Evolutionary conservation across 2,888 invertebrate genomes (phyloP).

Genomic region (Yponomeuta sedellus): DNA sequence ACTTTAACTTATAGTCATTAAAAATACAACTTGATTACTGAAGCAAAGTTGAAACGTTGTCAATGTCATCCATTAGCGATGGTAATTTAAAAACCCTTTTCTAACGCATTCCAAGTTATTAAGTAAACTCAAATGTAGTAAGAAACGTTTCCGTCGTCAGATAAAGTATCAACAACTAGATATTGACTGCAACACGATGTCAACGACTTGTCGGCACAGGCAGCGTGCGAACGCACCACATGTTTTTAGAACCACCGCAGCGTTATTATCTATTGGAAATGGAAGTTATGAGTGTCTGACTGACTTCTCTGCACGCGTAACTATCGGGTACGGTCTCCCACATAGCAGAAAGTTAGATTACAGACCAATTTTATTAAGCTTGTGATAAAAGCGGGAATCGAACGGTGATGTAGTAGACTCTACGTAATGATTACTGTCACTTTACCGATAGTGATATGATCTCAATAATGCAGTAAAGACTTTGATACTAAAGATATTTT

Average conservation of each 20-base stretch:
- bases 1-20: slow-evolving; percentile 4
- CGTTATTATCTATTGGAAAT: slow-evolving; percentile 6
- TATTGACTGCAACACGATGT: slow-evolving; percentile 24
- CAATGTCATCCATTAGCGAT: too few relatives aligned
- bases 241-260: slow-evolving; percentile 26
- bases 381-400: too few relatives aligned
- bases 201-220: slow-evolving; percentile 36
- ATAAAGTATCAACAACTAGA: background rate
- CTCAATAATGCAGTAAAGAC: too few relatives aligned
- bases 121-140: background rate
- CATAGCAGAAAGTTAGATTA: background rate
- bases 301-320: background rate
- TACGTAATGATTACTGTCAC: too few relatives aligned
- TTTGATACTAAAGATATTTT: too few relatives aligned
- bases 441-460: too few relatives aligned
- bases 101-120: background rate
- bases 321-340: background rate
- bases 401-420: too few relatives aligned
- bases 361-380: background rate
- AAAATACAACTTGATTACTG: slow-evolving; percentile 15
- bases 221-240: slow-evolving; percentile 49
- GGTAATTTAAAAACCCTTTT: too few relatives aligned
- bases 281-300: background rate
- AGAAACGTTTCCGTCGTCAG: background rate
- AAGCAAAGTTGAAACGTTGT: background rate